These are phyloP conservation scores for Halcyon smyrnensis DNA, from an alignment of 2,797 vertebrate genomes.

Conservation along the genomic window DNA sequence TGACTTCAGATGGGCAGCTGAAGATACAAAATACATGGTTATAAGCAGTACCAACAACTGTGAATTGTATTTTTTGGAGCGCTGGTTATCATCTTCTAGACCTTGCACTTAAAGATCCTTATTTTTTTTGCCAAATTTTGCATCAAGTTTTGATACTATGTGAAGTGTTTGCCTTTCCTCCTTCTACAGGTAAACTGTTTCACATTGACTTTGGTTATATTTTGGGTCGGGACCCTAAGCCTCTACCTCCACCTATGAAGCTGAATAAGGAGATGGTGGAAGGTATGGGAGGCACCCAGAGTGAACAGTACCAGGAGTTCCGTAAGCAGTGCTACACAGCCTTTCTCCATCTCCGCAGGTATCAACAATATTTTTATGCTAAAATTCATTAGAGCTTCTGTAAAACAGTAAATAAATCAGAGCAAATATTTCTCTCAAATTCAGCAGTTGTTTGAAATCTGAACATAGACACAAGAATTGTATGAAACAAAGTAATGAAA, in stretches of 20 bases:
- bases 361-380: background rate
- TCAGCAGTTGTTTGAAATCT: background rate
- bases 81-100: background rate
- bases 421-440: background rate
- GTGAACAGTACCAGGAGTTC: constrained; percentile 98
- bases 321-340: constrained; percentile 98
- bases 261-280: constrained; percentile 99
- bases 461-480: rapidly evolving
- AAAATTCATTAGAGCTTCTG: rapidly evolving
- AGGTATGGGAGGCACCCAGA: constrained; percentile 98
- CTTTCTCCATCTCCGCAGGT: constrained; percentile 96
- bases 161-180: background rate
- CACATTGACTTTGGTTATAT: constrained; percentile 99
- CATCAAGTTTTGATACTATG: background rate
- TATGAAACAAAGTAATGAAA: background rate
- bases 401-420: background rate
- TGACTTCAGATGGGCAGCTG: background rate
- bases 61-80: background rate
- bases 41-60: background rate
- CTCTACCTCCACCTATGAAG: constrained; percentile 97
- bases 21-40: background rate
- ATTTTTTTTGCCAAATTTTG: background rate
- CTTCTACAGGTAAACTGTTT: constrained; percentile 90
- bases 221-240: constrained; percentile 96
- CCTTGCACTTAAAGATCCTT: background rate